Evolutionary conservation across 1,140 invertebrate genomes (phyloP).

Genomic region (Drosophila repleta): DNA sequence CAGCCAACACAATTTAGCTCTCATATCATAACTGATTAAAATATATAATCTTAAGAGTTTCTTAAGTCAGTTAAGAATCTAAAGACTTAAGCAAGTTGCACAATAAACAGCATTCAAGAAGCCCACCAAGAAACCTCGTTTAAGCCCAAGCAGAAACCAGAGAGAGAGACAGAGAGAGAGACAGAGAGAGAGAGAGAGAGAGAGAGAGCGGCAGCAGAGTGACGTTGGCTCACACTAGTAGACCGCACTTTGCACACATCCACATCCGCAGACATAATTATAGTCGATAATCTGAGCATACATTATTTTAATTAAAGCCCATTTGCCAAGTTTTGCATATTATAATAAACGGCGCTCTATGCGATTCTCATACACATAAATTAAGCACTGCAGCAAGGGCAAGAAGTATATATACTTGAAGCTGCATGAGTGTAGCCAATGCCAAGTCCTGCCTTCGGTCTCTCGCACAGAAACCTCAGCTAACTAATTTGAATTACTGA

Average conservation of each 20-base stretch:
- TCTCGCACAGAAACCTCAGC: conserved; percentile 21
- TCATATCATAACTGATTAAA: too few relatives aligned
- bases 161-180: not conserved
- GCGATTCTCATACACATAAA: conserved; percentile 61
- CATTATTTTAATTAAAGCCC: conserved; percentile 83
- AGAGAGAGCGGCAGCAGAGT: conserved; percentile 31
- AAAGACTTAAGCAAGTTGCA: not conserved
- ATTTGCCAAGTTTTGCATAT: conserved; percentile 77
- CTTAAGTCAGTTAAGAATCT: not conserved
- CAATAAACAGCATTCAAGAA: not conserved
- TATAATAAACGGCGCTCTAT: conserved; percentile 75
- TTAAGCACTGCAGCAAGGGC: conserved; percentile 37
- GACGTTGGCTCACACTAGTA: conserved; percentile 26
- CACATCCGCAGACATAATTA: conserved; percentile 68
- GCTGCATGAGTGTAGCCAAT: not conserved
- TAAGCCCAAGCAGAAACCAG: not conserved
- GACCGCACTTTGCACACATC: conserved; percentile 49
- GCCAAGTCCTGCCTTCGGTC: not conserved
- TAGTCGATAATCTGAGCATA: conserved; percentile 73
- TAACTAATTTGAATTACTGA: conserved; percentile 79
- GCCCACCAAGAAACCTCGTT: not conserved
- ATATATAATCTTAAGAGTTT: too few relatives aligned
- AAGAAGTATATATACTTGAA: conserved; percentile 11
- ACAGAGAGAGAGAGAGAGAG: not conserved
- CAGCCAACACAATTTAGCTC: too few relatives aligned